Conservation (phyloP, 2,888 invertebrate genomes). For the Himalopsyche anomala region DNA sequence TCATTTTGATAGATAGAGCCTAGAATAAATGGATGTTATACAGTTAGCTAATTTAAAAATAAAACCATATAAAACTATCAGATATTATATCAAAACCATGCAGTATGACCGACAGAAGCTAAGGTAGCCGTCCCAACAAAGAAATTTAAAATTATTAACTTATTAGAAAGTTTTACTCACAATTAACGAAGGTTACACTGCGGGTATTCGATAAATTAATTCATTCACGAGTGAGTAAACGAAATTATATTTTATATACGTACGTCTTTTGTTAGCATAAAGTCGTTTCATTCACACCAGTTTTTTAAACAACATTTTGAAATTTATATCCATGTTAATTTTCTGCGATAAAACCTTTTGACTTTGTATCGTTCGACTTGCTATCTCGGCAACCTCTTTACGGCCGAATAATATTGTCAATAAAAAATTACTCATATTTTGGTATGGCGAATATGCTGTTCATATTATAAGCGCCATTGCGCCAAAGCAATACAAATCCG, state of each 20-base stretch:
- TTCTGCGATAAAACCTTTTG: conserved; percentile 29
- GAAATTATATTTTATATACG: neutral
- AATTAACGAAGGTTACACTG: neutral
- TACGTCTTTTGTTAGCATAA: neutral
- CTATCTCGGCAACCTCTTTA: neutral
- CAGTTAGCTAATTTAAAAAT: no score
- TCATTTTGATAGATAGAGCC: no score
- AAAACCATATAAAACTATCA: no score
- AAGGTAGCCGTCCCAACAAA: no score
- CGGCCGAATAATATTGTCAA: neutral
- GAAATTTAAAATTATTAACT: neutral
- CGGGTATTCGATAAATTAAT: conserved; percentile 4
- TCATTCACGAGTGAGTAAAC: conserved; percentile 18
- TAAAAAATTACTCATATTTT: no score
- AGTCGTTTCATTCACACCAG: conserved; percentile 28
- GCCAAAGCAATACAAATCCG: no score
- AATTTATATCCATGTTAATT: conserved; percentile 17
- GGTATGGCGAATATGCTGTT: no score
- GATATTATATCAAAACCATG: no score
- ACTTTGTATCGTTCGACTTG: neutral
- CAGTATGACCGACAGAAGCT: no score
- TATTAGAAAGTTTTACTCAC: conserved; percentile 7
- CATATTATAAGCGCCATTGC: no score
- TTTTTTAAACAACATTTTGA: neutral
- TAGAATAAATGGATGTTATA: no score